Percentiles rank a stretch among this genome's conserved stretches.
These are phyloP conservation scores for Danio rerio DNA, from an alignment of 2,113 vertebrate species.

Conservation along the genomic window DNA sequence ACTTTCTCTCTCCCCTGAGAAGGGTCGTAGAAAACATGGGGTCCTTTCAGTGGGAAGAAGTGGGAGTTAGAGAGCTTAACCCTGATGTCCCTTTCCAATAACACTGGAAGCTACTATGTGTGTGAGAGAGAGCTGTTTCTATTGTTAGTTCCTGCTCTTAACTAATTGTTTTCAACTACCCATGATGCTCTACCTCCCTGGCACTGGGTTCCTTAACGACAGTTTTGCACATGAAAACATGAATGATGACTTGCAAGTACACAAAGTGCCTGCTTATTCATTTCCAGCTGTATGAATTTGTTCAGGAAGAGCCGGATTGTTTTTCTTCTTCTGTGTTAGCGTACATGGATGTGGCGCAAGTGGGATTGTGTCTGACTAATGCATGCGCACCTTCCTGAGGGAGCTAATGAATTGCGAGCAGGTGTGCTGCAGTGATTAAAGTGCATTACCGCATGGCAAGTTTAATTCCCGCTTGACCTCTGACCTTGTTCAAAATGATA, in stretches of 20 bases:
- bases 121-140: slow-evolving; percentile 5
- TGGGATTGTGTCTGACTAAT: slow-evolving; percentile 27
- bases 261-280: background rate
- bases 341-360: background rate
- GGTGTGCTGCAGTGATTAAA: slow-evolving; percentile 83
- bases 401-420: slow-evolving; percentile 73
- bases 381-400: slow-evolving; percentile 52
- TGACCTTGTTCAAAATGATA: slow-evolving; percentile 84
- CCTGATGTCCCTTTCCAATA: slow-evolving; percentile 39
- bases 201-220: slow-evolving; percentile 20
- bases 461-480: slow-evolving; percentile 83
- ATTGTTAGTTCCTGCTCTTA: slow-evolving; percentile 24
- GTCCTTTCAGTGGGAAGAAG: slow-evolving; percentile 33
- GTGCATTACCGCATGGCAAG: slow-evolving; percentile 80
- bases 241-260: background rate
- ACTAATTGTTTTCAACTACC: slow-evolving; percentile 38
- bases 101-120: slow-evolving; percentile 30
- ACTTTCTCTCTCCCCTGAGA: slow-evolving; percentile 37
- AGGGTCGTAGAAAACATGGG: background rate
- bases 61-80: slow-evolving; percentile 19
- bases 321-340: slow-evolving; percentile 21
- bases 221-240: background rate
- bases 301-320: slow-evolving; percentile 16
- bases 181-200: slow-evolving; percentile 16
- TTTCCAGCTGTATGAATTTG: slow-evolving; percentile 15